Evolutionary conservation across 2,888 invertebrate species (phyloP), one percentile per base, ranked within the genome.

Genomic region (Branchipolynoe longqiensis): DNA sequence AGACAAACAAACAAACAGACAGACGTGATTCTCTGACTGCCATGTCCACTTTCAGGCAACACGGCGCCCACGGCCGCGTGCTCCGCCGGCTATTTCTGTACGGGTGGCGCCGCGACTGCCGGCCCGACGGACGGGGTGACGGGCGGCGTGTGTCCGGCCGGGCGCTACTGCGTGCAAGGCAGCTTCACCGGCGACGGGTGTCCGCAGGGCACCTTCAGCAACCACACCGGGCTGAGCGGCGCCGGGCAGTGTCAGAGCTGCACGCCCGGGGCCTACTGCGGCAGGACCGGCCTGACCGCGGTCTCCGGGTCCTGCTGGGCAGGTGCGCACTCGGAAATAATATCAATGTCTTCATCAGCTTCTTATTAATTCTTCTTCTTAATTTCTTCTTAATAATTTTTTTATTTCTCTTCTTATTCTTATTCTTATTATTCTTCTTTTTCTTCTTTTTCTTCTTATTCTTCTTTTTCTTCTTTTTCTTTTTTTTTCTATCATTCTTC

Each of bases 31-130:
- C n/a, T n/a, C n/a, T n/a, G n/a, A n/a, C n/a, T n/a, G n/a, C n/a
- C n/a, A n/a, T n/a, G n/a, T n/a, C n/a, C n/a, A n/a, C n/a, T n/a
- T 90, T 1, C 87, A 92, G 93, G 93, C 25, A 92, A 92, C 88
- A 91, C 89, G 0, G 89, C 88, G 41, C 91, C 91, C 6, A 90
- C 91, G 54, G 92, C 88, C 2, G 87, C 82, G 0, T 93, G 93
- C 87, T 82, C 89, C 18, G 84, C 91, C 8, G 92, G 93, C 2
- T 90, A 90, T 87, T 91, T 86, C 90, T 93, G 93, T 83, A 90
- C 90, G 31, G 87, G 89, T n/a, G 90, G 90, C 14, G 92, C 93
- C 1, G 88, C 87, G 85, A 90, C 89, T 28, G 87, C 92, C 54
- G 91, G 91, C 6, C 93, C 93, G 1, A 90, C 90, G 41, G 92